phyloP scores from a whole-genome alignment of 2,797 vertebrate genomes.

The Sebastes hopkinsi region DNA sequence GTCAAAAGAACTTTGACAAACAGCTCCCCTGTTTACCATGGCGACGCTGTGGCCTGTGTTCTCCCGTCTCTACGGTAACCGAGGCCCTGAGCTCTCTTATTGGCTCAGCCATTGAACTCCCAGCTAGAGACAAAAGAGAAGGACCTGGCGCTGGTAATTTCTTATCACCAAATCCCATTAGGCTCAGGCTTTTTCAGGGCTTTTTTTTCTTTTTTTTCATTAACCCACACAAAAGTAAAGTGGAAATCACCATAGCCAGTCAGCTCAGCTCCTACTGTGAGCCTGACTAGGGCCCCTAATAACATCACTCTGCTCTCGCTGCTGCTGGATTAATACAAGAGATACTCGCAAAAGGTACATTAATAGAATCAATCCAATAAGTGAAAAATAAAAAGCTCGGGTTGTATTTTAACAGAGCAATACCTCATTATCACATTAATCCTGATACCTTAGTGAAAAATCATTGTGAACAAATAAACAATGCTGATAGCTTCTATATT shows the following conservation, averaged over 20 bases:
- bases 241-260: conserved; percentile 73
- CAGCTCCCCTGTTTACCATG: conserved; percentile 93
- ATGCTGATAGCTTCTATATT: background rate
- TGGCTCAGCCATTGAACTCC: conserved; percentile 93
- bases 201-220: conserved; percentile 50
- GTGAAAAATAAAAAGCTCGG: conserved; percentile 9
- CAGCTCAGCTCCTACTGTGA: conserved; percentile 55
- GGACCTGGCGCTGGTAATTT: conserved; percentile 86
- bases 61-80: conserved; percentile 95
- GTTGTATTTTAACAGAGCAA: background rate
- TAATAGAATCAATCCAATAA: conserved; percentile 7
- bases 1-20: conserved; percentile 88
- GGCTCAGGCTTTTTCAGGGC: conserved; percentile 74
- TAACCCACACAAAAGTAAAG: conserved; percentile 84
- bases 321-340: conserved; percentile 18
- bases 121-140: conserved; percentile 92
- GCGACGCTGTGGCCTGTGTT: conserved; percentile 91
- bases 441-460: background rate
- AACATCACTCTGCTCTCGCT: conserved; percentile 32
- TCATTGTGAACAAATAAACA: background rate
- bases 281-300: conserved; percentile 32
- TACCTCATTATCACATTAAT: conserved; percentile 13
- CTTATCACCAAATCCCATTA: conserved; percentile 87
- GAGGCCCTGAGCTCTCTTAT: conserved; percentile 85
- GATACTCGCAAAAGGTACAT: conserved; percentile 18